phyloP scores from a whole-genome alignment of 2,797 vertebrate species.

The Pipistrellus kuhlii region DNA sequence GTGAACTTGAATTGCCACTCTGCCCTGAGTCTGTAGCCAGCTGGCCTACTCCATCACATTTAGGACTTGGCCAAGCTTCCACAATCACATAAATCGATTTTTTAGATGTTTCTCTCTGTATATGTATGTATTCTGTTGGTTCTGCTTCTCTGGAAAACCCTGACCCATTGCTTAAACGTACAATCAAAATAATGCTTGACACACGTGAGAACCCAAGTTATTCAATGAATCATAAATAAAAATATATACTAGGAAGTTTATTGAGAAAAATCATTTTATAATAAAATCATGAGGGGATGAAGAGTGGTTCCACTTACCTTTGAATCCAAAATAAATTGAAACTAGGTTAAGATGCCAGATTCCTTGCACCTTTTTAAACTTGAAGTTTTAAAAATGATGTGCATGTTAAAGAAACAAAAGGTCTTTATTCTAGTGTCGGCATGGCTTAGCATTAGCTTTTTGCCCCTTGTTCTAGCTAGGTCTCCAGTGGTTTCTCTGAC shows the following conservation, averaged over 20 bases:
- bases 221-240: slow-evolving; percentile 4
- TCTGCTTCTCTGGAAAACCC: not conserved
- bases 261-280: not conserved
- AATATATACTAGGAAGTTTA: not conserved
- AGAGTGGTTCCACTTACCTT: not conserved
- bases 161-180: not conserved
- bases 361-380: not conserved
- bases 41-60: not conserved
- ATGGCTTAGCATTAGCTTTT: not conserved
- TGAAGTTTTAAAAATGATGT: not conserved
- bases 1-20: not conserved
- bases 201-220: not conserved
- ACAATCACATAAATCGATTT: not conserved
- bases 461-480: not conserved
- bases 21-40: not conserved
- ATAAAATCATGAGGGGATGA: not conserved
- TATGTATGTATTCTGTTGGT: not conserved
- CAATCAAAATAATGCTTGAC: not conserved
- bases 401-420: not conserved
- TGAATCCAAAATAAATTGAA: not conserved
- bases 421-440: not conserved
- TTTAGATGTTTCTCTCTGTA: not conserved
- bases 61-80: not conserved
- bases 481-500: not conserved
- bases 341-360: not conserved